Conservation (phyloP, 2,888 invertebrate genomes). For the Coecobrya sp. region DNA sequence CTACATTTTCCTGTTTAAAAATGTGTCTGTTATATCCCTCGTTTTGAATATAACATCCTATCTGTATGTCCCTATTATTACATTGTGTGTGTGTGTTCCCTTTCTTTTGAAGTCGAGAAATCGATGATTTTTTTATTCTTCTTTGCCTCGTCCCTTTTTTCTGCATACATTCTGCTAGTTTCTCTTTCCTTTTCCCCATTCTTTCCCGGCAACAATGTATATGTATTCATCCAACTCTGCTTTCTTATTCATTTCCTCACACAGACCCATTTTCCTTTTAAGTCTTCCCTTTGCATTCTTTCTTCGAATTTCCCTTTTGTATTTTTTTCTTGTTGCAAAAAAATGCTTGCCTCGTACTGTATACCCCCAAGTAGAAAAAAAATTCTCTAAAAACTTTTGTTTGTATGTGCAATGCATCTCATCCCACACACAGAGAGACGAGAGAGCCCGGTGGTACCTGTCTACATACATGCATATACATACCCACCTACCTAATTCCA, state of each 20-base stretch:
- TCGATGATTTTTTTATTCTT: slow-evolving; percentile 78
- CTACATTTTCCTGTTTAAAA: slow-evolving; percentile 28
- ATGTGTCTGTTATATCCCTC: too few relatives aligned
- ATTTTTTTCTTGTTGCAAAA: slow-evolving; percentile 60
- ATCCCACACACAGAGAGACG: not conserved
- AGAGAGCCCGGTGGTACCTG: not conserved
- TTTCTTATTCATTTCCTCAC: slow-evolving; percentile 36
- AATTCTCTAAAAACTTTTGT: slow-evolving; percentile 19
- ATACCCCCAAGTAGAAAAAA: not conserved
- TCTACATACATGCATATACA: not conserved
- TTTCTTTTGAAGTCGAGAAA: slow-evolving; percentile 79
- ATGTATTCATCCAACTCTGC: not conserved
- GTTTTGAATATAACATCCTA: too few relatives aligned
- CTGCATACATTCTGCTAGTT: slow-evolving; percentile 34
- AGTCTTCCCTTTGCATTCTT: slow-evolving; percentile 61
- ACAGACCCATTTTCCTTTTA: slow-evolving; percentile 47
- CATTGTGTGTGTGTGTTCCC: not conserved
- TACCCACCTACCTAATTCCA: slow-evolving; percentile 48
- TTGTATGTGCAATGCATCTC: slow-evolving; percentile 31
- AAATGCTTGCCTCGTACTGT: slow-evolving; percentile 1
- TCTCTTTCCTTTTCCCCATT: not conserved
- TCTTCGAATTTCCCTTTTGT: slow-evolving; percentile 47
- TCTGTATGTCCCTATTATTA: too few relatives aligned
- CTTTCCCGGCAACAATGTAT: slow-evolving; percentile 12
- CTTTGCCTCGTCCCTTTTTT: slow-evolving; percentile 58